Evolutionary conservation across 1,140 invertebrate species (phyloP), one percentile per base, ranked within the genome.

Genomic region (Cyclargus thomasi): DNA sequence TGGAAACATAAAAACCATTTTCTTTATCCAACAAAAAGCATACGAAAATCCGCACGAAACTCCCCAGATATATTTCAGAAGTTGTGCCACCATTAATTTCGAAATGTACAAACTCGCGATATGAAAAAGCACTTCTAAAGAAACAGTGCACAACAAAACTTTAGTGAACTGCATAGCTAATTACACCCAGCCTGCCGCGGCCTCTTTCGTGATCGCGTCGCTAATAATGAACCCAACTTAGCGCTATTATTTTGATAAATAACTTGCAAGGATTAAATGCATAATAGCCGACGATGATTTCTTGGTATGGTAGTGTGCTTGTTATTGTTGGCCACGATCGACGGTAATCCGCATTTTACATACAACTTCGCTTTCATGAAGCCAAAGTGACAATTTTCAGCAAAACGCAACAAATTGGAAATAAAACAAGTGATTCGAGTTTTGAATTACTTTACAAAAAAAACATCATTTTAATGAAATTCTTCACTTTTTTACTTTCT

Each of bases 201-300:
- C 73, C 73, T 69, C 70, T 65, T 74, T 74, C 64, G 47, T 67
- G 74, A 71, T 70, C 68, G 68, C 70, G 69, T 66, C 64, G 68
- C 69, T 71, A 67, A 73, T 71, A 73, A 69, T 67, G 67, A 70
- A 67, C 67, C 29, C 68, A 59, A 69, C 67, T 67, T 73, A 65
- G 66, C 59, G 67, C 68, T 65, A 55, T 55, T 70, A 74, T 70
- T 71, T 53, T 68, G 62, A 68, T 67, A 65, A 71, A 67, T 63
- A 65, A 68, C 59, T 47, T 47, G 39, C 39, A 47, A 29, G 29
- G 29, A 29, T 47, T 47, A 14, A 47, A 47, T 47, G 39, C 14
- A 29, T 29, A 29, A 29, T 29, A 29, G 2, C 29, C 0, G 5
- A 29, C 29, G 5, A 7, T 0, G 29, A 7, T 29, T 29, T 2